A percentile compares a stretch with the other conserved stretches of the same genome.
Conservation (phyloP, 2,888 invertebrate genomes). For the Eumerus sabulonum region DNA sequence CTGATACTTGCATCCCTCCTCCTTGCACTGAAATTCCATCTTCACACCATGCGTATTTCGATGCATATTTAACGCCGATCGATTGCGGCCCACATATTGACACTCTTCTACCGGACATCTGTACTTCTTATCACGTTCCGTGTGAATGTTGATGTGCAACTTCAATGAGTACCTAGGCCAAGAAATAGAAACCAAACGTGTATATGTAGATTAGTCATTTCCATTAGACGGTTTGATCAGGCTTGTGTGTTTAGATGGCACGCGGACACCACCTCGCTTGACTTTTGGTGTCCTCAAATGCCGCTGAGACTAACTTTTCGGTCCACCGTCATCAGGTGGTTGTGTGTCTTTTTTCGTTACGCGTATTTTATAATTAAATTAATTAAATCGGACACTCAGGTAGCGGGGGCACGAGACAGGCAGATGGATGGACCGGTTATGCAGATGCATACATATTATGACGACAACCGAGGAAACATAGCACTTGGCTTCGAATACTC, state of each 20-base stretch:
- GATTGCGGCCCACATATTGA: slow-evolving; percentile 81
- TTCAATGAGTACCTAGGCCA: slow-evolving; percentile 80
- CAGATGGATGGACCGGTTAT: slow-evolving; percentile 48
- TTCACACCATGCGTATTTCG: slow-evolving; percentile 80
- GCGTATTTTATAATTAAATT: slow-evolving; percentile 69
- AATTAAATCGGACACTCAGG: slow-evolving; percentile 67
- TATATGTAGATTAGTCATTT: slow-evolving; percentile 39
- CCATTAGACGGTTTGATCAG: slow-evolving; percentile 39
- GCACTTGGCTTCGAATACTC: slow-evolving; percentile 10
- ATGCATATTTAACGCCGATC: slow-evolving; percentile 81
- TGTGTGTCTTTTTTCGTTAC: neutral
- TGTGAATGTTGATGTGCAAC: slow-evolving; percentile 82
- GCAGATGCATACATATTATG: neutral
- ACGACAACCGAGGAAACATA: neutral
- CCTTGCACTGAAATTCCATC: slow-evolving; percentile 79
- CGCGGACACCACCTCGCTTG: slow-evolving; percentile 27
- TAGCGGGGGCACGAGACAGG: slow-evolving; percentile 4
- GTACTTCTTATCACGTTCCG: slow-evolving; percentile 74
- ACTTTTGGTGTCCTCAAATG: slow-evolving; percentile 15
- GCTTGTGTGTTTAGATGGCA: slow-evolving; percentile 20
- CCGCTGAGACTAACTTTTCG: slow-evolving; percentile 31
- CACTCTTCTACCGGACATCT: slow-evolving; percentile 81
- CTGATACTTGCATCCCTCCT: slow-evolving; percentile 79
- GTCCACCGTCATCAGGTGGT: slow-evolving; percentile 4
- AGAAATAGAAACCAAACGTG: slow-evolving; percentile 22